phyloP scores from a whole-genome alignment of 2,797 vertebrate species.

The Molothrus ater region DNA sequence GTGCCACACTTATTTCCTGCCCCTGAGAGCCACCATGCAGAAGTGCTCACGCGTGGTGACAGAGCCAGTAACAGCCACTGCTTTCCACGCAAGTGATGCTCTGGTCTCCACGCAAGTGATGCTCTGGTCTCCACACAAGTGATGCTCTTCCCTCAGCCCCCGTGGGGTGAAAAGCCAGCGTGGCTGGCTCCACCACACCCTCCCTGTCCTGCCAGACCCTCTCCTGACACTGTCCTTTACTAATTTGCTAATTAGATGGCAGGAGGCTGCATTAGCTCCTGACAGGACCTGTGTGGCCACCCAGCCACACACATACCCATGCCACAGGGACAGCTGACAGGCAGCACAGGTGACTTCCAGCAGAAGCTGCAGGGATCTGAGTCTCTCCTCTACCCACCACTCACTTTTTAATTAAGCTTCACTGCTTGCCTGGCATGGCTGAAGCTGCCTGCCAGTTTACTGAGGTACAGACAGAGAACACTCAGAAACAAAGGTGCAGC shows the following conservation, averaged over 20 bases:
- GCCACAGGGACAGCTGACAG: fast-evolving
- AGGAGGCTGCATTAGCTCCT: not conserved
- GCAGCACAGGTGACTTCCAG: not conserved
- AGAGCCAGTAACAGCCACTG: not conserved
- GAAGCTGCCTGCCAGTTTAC: not conserved
- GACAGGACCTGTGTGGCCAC: not conserved
- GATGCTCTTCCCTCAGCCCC: not conserved
- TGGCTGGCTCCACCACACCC: fast-evolving
- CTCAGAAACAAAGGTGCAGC: not conserved
- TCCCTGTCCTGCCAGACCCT: not conserved
- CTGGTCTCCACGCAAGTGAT: too few relatives aligned
- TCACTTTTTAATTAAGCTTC: not conserved
- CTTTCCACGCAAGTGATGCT: not conserved
- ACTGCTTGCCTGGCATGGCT: not conserved
- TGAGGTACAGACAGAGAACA: not conserved
- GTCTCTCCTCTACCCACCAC: not conserved
- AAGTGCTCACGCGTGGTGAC: fast-evolving
- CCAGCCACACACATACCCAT: fast-evolving
- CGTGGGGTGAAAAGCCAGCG: not conserved
- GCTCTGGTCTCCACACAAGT: not conserved
- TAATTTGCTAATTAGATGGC: not conserved
- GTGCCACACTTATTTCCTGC: not conserved
- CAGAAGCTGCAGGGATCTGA: not conserved
- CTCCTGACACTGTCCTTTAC: not conserved
- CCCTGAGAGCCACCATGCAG: not conserved